phyloP scores from a whole-genome alignment of 2,113 vertebrate species.

The Marmota flaviventris region DNA sequence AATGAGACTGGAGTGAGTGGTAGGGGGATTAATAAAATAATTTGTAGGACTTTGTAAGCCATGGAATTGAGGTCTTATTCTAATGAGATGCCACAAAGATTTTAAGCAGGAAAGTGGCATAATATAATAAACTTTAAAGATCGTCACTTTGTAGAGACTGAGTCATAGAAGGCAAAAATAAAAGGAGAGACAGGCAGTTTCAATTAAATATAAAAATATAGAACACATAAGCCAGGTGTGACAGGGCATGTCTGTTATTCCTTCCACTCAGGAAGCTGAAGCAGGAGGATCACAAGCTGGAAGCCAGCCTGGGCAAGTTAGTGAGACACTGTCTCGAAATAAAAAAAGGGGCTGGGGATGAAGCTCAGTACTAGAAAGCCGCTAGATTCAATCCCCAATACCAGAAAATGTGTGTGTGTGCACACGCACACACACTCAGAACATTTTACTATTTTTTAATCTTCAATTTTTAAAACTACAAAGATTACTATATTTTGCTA shows the following conservation, averaged over 20 bases:
- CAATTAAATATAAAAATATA: not conserved
- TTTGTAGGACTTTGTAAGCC: not conserved
- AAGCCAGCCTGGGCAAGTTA: no score
- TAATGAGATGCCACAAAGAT: not conserved
- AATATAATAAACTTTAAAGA: not conserved
- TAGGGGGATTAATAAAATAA: not conserved
- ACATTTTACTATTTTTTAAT: slow-evolving; percentile 9
- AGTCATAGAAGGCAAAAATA: not conserved
- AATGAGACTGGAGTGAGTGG: not conserved
- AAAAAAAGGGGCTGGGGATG: no score
- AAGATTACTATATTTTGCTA: not conserved
- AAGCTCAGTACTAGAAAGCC: no score
- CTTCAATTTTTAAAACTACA: not conserved
- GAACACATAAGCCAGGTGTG: not conserved
- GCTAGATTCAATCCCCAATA: no score
- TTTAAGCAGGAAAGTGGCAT: not conserved
- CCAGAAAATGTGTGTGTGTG: not conserved
- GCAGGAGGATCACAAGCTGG: no score
- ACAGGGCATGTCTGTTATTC: no score
- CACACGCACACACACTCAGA: no score
- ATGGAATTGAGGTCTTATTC: not conserved
- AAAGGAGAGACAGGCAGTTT: not conserved
- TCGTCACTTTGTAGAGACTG: not conserved
- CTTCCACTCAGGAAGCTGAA: no score
- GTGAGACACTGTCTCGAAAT: no score